phyloP scores from a whole-genome alignment of 2,888 invertebrate genomes.

The Iselma pallidipennis region DNA sequence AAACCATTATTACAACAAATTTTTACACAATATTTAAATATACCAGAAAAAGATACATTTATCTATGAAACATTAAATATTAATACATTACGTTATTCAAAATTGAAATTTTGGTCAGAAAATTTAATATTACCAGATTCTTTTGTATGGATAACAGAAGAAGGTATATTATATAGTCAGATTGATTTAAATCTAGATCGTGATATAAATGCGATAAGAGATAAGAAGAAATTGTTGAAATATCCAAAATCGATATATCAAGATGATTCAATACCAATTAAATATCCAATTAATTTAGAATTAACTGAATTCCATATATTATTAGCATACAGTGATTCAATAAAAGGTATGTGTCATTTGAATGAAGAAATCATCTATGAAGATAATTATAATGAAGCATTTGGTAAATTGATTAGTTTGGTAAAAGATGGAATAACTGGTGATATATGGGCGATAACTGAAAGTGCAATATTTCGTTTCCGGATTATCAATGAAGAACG shows the following conservation, averaged over 20 bases:
- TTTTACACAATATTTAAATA: constrained; percentile 75
- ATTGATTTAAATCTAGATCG: constrained; percentile 62
- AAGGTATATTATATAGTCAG: constrained; percentile 79
- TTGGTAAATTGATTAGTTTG: constrained; percentile 79
- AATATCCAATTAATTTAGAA: constrained; percentile 72
- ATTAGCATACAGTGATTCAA: constrained; percentile 78
- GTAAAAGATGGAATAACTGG: constrained; percentile 77
- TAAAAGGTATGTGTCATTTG: constrained; percentile 82
- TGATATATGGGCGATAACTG: constrained; percentile 85
- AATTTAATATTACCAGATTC: constrained; percentile 71
- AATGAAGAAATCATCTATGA: constrained; percentile 87
- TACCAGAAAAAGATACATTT: constrained; percentile 68
- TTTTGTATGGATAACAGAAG: constrained; percentile 88
- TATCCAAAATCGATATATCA: constrained; percentile 53
- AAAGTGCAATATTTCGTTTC: constrained; percentile 82
- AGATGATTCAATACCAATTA: constrained; percentile 46
- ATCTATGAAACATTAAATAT: too few relatives aligned
- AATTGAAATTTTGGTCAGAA: constrained; percentile 76
- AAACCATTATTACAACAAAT: constrained; percentile 79
- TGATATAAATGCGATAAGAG: constrained; percentile 58
- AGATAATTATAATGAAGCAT: constrained; percentile 78
- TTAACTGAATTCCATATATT: constrained; percentile 91
- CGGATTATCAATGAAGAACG: constrained; percentile 83
- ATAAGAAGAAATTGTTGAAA: constrained; percentile 54
- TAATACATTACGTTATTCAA: constrained; percentile 69